Evolutionary conservation across 2,888 invertebrate genomes (phyloP), one percentile per base, ranked within the genome.

Genomic region (Nymphalis polychloros): DNA sequence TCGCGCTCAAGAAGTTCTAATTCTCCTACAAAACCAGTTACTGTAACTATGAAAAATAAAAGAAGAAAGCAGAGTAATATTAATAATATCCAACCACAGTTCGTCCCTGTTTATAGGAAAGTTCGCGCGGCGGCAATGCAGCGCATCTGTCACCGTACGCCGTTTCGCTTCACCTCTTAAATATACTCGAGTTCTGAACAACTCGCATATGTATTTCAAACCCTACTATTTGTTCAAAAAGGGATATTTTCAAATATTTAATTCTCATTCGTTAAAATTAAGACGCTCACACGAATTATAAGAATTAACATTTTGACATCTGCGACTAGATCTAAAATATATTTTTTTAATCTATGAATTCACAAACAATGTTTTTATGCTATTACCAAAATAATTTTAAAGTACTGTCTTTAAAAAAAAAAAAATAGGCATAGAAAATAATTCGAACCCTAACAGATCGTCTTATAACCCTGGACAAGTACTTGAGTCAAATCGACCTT

Each of bases 51-150:
- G 4, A 13, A 41, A 10, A 41, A 13, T 2, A 13, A 41, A 10
- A 13, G 13, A 3, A 41, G 2, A 41, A 2, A 41, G 13, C 13
- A 41, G 3, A 35, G 35, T 35, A 41, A 41, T 13, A 41, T 41
- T 41, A 59, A 23, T 59, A 10, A 10, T 20, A 6, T 1, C 2
- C 3, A 27, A 7, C 35, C 55, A 10, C 49, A 86, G 68, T 89
- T 31, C 86, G 71, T 47, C 83, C 80, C 90, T 84, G 85, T 57
- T 3, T 65, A 63, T 69, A 75, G 77, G 72, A 81, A 81, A 87
- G 84, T 84, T 83, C 82, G 85, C 87, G 83, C 85, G 86, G 76
- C 78, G 84, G 90, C 89, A 90, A 89, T 93, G 93, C 90, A 89
- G 82, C 88, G 87, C 93, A 93, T 93, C 93, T 93, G 93, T 93